Conservation (phyloP, 2,888 invertebrate species). For the Harpagoxenus sublaevis region DNA sequence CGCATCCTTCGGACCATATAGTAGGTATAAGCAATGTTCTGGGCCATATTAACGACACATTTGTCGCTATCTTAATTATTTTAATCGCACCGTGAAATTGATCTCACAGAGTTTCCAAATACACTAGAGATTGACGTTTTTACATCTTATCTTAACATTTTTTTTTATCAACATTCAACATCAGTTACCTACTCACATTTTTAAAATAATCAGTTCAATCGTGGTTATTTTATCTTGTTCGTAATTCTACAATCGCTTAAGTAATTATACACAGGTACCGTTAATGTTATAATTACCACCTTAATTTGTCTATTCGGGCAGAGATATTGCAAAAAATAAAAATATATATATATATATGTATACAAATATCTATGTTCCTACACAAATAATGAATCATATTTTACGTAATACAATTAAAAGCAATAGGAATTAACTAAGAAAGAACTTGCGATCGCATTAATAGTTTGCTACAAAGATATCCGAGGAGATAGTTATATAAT, state of each 20-base stretch:
- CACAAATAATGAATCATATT: background rate
- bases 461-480: background rate
- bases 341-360: background rate
- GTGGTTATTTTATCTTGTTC: background rate
- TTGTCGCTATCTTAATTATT: constrained; percentile 49
- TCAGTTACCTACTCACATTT: background rate
- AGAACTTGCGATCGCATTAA: background rate
- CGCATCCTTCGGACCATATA: constrained; percentile 43
- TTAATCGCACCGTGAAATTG: constrained; percentile 36
- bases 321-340: background rate
- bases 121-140: background rate
- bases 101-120: background rate
- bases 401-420: constrained; percentile 29
- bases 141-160: background rate
- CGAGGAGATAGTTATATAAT: constrained; percentile 10
- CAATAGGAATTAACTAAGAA: constrained; percentile 56
- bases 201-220: background rate
- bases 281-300: background rate
- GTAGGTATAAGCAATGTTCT: background rate
- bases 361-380: background rate
- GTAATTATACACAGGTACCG: background rate
- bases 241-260: background rate
- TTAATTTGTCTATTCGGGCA: background rate
- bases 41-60: constrained; percentile 23
- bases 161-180: background rate